Base-by-base conservation (phyloP, 2,888 invertebrate species). In the Ormyrus nitidulus region DNA sequence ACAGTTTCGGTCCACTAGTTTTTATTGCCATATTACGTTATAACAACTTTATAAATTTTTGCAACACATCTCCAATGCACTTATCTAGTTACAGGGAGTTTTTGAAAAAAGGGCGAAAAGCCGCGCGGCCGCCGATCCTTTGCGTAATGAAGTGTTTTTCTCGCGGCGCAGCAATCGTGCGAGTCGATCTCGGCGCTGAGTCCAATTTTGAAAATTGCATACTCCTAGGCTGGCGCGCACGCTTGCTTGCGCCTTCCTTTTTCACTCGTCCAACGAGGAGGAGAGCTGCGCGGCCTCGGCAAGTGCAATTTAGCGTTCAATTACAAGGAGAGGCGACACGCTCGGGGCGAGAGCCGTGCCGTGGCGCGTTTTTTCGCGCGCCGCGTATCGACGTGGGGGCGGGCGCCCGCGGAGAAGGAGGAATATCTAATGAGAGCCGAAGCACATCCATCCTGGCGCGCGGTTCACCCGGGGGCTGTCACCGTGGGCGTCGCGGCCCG, bases 371-470 rank as follows among this genome's bases (percentile, higher is more conserved):
- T 13, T 61, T 48, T 49, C 48, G 8, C 11, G 53, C 13, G 48
- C 13, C 58, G 79, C 84, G 83, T 86, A 88, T 87, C 85, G 87
- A 85, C 84, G 85, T 84, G 83, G 84, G 79, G 53, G 82, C 81
- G 85, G 86, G 84, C 84, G 65, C 51, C 46, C 53, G 49, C 62
- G 84, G 84, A 82, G 83, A 81, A 83, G 83, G 84, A 86, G 87
- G 89, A 89, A 89, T 89, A 89, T 89, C 88, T 89, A 89, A 90
- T 89, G 89, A 89, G 88, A 89, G 86, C 85, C 85, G 85, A 86
- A 71, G 87, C 88, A 87, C 89, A 89, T 89, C 88, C 87, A 89
- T 89, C 88, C 86, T 88, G 49, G 49, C 13, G 19, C n/a, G 82
- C 84, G 84, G 86, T 85, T 87, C 86, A 88, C 88, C 88, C 86